Evolutionary conservation across 2,888 invertebrate species (phyloP), one percentile per base, ranked within the genome.

Genomic region (Zhuqinia jingwanae): DNA sequence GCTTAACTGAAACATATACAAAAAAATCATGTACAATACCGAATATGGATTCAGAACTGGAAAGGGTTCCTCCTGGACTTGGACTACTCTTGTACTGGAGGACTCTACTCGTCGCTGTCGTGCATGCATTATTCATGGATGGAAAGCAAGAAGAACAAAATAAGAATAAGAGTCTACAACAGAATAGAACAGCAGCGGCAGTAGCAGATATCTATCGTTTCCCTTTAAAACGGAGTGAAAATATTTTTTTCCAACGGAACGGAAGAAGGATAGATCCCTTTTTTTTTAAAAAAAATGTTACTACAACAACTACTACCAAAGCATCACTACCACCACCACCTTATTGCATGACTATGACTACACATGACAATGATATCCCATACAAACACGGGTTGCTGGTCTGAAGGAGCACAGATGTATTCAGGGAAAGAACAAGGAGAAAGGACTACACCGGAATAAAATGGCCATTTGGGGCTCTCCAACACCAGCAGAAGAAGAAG

Each of bases 391-490:
- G 8, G 3, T 36, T 3, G 36, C 36, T 36, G 3, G 36, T 36
- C 36, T 56, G 60, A 17, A 22, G 20, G 68, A 68, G 45, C 68
- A 42, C 68, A 68, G 68, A 68, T 68, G 68, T 68, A 68, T 45
- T 45, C 42, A 45, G 15, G 20, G 47, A 68, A 68, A 30, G 45
- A 22, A 68, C 42, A 68, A 22, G 47, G 68, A 68, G 47, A 47
- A 45, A 25, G 22, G 47, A 45, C 68, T 30, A 36, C 17, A 53
- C n/a, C 20, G 75, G 75, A 75, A 75, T 75, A 75, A 75, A 75
- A 75, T 75, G 53, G 75, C 75, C 75, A 75, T 75, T 75, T 75
- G 75, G 75, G 75, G 75, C 75, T 75, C 75, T 15, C 53, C 36
- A 36, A 36, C 15, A 30, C 17, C 65, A 30, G 20, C 1, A 22